Evolutionary conservation across 1,140 invertebrate species (phyloP).

Genomic region (Bombus waltoni): DNA sequence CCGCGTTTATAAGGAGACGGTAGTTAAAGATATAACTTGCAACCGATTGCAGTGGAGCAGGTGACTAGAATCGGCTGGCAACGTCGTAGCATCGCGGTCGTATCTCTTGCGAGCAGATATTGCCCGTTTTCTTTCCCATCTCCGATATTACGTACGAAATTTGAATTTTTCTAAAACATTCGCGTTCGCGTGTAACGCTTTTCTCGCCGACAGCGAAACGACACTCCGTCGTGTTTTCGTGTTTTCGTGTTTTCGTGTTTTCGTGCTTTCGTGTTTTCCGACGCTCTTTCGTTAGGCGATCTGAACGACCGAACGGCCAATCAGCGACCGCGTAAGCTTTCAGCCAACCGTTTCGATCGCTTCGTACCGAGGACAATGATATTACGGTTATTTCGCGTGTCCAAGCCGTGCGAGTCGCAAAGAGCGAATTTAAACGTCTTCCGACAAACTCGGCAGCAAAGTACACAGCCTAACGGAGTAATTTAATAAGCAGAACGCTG

Average conservation of each 20-base stretch:
- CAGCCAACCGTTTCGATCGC: no score
- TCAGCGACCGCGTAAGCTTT: no score
- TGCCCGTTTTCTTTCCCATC: background rate
- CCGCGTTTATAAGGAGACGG: background rate
- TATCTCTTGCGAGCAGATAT: conserved; percentile 18
- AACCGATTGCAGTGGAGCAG: conserved; percentile 35
- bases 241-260: no score
- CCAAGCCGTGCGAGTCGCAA: background rate
- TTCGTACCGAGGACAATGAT: background rate
- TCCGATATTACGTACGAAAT: conserved; percentile 4
- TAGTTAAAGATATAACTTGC: background rate
- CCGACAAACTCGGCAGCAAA: background rate
- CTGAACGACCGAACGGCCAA: no score
- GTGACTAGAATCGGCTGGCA: conserved; percentile 57
- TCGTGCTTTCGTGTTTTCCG: no score
- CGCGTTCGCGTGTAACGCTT: no score
- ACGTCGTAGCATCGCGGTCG: background rate
- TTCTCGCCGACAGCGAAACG: no score
- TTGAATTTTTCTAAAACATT: background rate
- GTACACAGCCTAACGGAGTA: conserved; percentile 12
- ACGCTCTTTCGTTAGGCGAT: no score
- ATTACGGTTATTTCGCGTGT: background rate
- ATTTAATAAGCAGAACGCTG: conserved; percentile 10
- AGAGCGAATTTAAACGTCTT: background rate
- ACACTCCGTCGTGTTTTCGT: no score